Percentiles rank a stretch among this genome's conserved stretches.
Evolutionary conservation across 35 echinoderm and acorn worm genomes (phyloP).

Genomic region (Lytechinus variegatus): DNA sequence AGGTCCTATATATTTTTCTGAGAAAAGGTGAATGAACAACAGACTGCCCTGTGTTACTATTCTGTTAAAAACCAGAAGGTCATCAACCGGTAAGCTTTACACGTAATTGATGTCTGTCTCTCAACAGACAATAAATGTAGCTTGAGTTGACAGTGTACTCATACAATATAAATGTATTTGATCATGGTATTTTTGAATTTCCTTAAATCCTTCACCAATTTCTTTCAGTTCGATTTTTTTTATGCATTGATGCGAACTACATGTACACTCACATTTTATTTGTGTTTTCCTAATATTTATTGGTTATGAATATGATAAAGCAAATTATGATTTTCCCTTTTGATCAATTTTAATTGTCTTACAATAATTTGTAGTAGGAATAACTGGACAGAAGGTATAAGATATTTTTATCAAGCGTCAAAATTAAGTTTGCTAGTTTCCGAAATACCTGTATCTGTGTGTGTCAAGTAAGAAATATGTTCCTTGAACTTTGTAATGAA

Average conservation of each 20-base stretch:
- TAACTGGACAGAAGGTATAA: not conserved
- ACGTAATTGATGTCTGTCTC: too few relatives aligned
- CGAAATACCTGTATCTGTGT: not conserved
- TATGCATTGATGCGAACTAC: not conserved
- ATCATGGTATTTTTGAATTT: too few relatives aligned
- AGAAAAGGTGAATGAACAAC: not conserved
- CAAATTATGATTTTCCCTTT: not conserved
- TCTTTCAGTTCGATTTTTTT: not conserved
- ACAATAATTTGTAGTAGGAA: not conserved
- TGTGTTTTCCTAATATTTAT: not conserved
- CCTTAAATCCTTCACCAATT: too few relatives aligned
- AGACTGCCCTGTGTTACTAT: not conserved
- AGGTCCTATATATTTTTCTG: not conserved
- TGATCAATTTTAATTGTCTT: not conserved
- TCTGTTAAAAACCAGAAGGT: too few relatives aligned
- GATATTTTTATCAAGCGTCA: not conserved
- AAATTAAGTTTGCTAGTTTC: not conserved
- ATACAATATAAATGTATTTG: too few relatives aligned
- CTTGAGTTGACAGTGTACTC: not conserved
- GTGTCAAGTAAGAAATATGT: not conserved
- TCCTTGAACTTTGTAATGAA: not conserved
- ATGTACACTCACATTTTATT: not conserved
- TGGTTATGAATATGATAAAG: not conserved
- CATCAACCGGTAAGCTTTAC: too few relatives aligned
- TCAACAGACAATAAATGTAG: not conserved